Percentiles rank a stretch among this genome's conserved stretches.
phyloP scores from a whole-genome alignment of 2,797 vertebrate species.

The Chelon auratus region DNA sequence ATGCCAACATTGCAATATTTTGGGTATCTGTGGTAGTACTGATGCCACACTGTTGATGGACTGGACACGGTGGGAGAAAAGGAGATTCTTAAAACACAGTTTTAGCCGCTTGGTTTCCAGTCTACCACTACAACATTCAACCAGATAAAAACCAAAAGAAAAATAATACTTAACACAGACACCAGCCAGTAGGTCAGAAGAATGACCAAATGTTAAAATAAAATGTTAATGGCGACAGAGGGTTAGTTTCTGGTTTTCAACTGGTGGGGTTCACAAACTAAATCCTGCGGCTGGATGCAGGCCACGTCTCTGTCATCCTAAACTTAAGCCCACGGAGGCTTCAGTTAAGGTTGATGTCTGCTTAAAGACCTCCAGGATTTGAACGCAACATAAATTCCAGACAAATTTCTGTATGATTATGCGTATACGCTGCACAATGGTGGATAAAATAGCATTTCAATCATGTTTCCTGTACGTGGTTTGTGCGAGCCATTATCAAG shows the following conservation, averaged over 20 bases:
- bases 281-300: too few relatives aligned
- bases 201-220: constrained; percentile 3
- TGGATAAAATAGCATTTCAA: constrained; percentile 41
- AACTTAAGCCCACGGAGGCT: constrained; percentile 6
- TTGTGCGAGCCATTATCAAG: constrained; percentile 67
- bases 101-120: too few relatives aligned
- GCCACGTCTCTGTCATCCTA: background rate
- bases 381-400: constrained; percentile 35
- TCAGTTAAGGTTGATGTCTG: constrained; percentile 9
- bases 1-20: too few relatives aligned
- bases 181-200: background rate
- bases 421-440: constrained; percentile 15
- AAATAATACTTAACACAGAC: background rate
- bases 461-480: constrained; percentile 46
- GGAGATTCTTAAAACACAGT: too few relatives aligned
- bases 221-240: background rate
- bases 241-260: too few relatives aligned
- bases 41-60: too few relatives aligned
- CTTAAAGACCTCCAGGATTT: constrained; percentile 28
- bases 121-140: too few relatives aligned
- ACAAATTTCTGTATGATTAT: constrained; percentile 40
- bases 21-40: too few relatives aligned
- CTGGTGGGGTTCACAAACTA: too few relatives aligned
- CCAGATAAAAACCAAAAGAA: too few relatives aligned
- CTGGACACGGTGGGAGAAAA: too few relatives aligned